Evolutionary conservation across 1,140 invertebrate genomes (phyloP), one percentile per base, ranked within the genome.

Genomic region (Aricia agestis): DNA sequence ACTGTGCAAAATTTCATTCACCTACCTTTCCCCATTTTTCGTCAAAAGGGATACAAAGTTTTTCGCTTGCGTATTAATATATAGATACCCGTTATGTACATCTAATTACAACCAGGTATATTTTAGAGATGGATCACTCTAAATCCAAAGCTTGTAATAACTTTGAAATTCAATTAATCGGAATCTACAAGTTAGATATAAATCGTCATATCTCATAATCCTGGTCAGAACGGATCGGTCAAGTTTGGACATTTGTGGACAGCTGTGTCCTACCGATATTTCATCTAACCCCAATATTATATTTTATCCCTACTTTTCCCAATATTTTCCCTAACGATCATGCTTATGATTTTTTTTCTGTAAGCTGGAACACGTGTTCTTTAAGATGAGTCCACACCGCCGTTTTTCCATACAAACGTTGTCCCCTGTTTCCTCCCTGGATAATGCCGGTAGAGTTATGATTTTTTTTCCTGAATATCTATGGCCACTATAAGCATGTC

Each of bases 111-210:
- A 36, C 36, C 6, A 6, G 36, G 2, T 36, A 36, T 52, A 52
- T 52, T 52, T 13, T 13, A 13, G 9, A 52, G 45, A 15, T 15
- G 3, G 45, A 52, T 52, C 3, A 36, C 36, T 52, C 45, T 15
- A 13, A 52, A 52, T 52, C 45, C 13, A 52, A 52, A 15, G 9
- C 13, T 52, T 9, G 45, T 52, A 52, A 52, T 52, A 52, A 52
- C 45, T 52, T 52, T 52, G 45, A 52, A 52, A 52, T 52, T 52
- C 45, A 52, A 52, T 52, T 52, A 52, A 52, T 52, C 45, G 13
- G 45, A 15, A 52, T 52, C 45, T 52, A 52, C 45, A 13, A 52
- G 45, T 52, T 15, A 52, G 11, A 52, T 6, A 52, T 52, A 52
- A 52, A 52, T 52, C 45, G 45, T 52, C 13, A 52, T n/a, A n/a